Base-by-base conservation (phyloP, 2,888 invertebrate species). In the Mesorhabditis belari region DNA sequence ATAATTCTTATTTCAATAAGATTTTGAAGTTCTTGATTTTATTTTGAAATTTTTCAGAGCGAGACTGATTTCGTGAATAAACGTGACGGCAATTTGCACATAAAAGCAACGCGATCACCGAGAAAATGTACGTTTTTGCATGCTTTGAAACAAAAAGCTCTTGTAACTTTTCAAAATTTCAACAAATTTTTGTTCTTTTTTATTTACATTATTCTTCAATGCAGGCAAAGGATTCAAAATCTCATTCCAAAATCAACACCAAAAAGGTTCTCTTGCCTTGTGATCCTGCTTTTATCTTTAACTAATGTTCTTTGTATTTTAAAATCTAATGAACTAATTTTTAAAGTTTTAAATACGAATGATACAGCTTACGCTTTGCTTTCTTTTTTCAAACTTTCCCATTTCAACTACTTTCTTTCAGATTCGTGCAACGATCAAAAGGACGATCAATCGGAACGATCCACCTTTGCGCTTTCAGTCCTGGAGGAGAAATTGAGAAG, bases 401-500 rank as follows among this genome's bases (percentile, higher is more conserved):
- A n/a, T 5, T 26, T 57, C 5, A 58, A 23, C 56, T 50, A 29
- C 50, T 55, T 51, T 60, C 27, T 60, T 53, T 3, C 23, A 50
- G 12, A 12, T 51, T 57, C 57, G 53, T 3, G 44, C 57, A 53
- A 29, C 23, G 19, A 51, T 12, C 17, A n/a, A 24, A 23, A 57
- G 12, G 44, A n/a, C 44, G 44, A 35, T n/a, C 12, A 35, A 17
- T 35, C 44, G 12, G 44, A 35, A 35, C 12, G 50, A 2, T 61
- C 61, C 2, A 28, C 26, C 27, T 50, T 57, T 4, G 57, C 61
- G 4, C 54, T 61, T 21, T 58, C 57, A 6, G 55, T 61, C 26
- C 35, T 61, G 54, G 61, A 61, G 50, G 61, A 61, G 27, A 52
- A 58, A 24, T n/a, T 61, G 17, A 44, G 57, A 12, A 19, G 49